These are phyloP conservation scores for Erythrolamprus reginae DNA, from an alignment of 2,113 vertebrate species.

Conservation along the genomic window DNA sequence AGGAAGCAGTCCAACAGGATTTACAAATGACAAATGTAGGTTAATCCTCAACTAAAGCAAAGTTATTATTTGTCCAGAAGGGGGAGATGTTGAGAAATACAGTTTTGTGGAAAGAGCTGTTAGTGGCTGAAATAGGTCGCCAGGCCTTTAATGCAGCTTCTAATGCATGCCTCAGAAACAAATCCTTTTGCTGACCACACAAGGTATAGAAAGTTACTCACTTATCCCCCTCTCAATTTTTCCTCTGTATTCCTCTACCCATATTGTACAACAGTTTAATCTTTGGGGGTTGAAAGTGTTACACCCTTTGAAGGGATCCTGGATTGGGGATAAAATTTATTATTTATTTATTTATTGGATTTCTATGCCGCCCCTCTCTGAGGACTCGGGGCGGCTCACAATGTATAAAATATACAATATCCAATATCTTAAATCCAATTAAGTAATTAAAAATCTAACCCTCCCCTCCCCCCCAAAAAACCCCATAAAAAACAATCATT, in stretches of 20 bases:
- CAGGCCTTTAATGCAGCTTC: not conserved
- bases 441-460: too few species aligned
- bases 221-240: not conserved
- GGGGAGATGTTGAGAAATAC: not conserved
- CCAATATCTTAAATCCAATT: too few species aligned
- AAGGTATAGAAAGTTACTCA: not conserved
- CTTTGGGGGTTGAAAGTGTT: not conserved
- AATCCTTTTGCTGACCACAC: not conserved
- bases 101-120: not conserved
- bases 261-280: not conserved
- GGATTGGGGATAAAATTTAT: not conserved
- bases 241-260: too few species aligned
- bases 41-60: not conserved
- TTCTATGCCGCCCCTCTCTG: too few species aligned
- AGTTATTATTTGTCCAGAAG: not conserved
- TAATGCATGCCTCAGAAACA: not conserved
- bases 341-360: too few species aligned
- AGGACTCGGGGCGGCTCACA: too few species aligned
- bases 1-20: not conserved
- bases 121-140: not conserved
- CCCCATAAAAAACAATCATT: too few species aligned
- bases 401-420: too few species aligned
- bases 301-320: not conserved
- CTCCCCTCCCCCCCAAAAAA: too few species aligned
- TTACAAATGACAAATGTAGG: not conserved